Evolutionary conservation across 2,888 invertebrate genomes (phyloP).

Genomic region (Tenodera sinensis): DNA sequence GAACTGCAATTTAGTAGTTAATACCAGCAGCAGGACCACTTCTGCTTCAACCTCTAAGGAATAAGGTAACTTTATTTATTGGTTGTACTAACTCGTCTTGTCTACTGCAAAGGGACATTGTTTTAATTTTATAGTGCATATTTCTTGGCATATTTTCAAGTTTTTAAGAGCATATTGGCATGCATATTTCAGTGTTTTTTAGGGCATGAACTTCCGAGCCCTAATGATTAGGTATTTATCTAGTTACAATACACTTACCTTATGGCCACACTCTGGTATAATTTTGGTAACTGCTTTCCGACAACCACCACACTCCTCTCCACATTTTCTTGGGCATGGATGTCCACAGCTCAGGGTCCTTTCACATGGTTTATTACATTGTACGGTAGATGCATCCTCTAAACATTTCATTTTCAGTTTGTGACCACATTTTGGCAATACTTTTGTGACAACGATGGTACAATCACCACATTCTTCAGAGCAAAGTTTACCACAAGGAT

Average conservation of each 20-base stretch:
- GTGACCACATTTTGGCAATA: slow-evolving; percentile 45
- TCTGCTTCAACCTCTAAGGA: too few relatives aligned
- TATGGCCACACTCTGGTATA: slow-evolving; percentile 48
- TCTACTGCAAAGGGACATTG: too few relatives aligned
- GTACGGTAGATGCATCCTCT: slow-evolving; percentile 42
- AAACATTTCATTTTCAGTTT: slow-evolving; percentile 43
- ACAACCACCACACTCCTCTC: slow-evolving; percentile 50
- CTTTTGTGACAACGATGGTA: slow-evolving; percentile 46
- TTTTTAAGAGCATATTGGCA: too few relatives aligned
- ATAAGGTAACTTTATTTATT: too few relatives aligned
- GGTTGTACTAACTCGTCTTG: too few relatives aligned
- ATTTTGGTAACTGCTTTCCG: slow-evolving; percentile 42
- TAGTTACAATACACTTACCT: neutral
- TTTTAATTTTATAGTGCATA: too few relatives aligned
- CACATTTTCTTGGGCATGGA: slow-evolving; percentile 50
- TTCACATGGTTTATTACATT: slow-evolving; percentile 50
- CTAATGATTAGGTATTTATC: too few relatives aligned
- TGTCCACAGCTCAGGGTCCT: slow-evolving; percentile 51
- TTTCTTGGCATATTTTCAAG: too few relatives aligned
- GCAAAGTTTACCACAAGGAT: slow-evolving; percentile 52
- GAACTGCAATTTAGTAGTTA: too few relatives aligned
- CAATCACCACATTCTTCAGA: slow-evolving; percentile 50
- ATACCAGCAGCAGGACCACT: too few relatives aligned
- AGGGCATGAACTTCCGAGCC: too few relatives aligned
- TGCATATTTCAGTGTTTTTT: too few relatives aligned